These are phyloP conservation scores for Yponomeuta plumbellus DNA, from an alignment of 2,888 invertebrate genomes.

Conservation along the genomic window DNA sequence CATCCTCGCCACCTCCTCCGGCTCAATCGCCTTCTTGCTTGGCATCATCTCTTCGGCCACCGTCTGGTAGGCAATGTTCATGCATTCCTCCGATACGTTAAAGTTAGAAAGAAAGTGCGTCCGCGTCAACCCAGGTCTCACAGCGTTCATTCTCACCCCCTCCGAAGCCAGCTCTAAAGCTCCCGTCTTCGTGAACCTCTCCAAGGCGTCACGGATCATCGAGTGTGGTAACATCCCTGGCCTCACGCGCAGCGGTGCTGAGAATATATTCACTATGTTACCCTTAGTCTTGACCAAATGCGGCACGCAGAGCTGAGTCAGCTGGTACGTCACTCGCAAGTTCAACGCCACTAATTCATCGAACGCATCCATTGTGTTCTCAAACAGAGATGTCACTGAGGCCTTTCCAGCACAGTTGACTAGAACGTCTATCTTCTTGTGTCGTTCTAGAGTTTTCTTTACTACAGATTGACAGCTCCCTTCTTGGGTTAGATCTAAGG, in stretches of 20 bases:
- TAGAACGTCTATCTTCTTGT: conserved; percentile 42
- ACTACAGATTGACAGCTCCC: conserved; percentile 45
- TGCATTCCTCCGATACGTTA: conserved; percentile 40
- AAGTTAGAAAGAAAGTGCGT: conserved; percentile 49
- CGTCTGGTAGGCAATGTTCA: conserved; percentile 38
- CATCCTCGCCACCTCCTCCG: conserved; percentile 50
- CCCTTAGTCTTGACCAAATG: conserved; percentile 46
- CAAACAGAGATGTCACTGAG: conserved; percentile 43
- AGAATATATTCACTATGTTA: conserved; percentile 48
- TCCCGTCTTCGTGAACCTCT: conserved; percentile 46
- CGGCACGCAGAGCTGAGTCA: conserved; percentile 46
- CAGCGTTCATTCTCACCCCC: conserved; percentile 53
- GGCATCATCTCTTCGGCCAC: conserved; percentile 37
- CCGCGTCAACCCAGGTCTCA: conserved; percentile 47
- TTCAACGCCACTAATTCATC: conserved; percentile 48
- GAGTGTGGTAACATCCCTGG: conserved; percentile 46
- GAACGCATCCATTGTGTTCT: conserved; percentile 42
- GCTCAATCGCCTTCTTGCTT: conserved; percentile 42
- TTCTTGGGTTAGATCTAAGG: conserved; percentile 40
- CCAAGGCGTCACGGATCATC: conserved; percentile 46
- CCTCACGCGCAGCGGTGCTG: conserved; percentile 37
- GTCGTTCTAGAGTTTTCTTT: conserved; percentile 41
- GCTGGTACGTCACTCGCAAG: conserved; percentile 46
- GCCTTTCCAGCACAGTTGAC: conserved; percentile 51
- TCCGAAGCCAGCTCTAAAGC: conserved; percentile 46